Conservation (phyloP, 1,140 invertebrate species). For the Nymphalis io region DNA sequence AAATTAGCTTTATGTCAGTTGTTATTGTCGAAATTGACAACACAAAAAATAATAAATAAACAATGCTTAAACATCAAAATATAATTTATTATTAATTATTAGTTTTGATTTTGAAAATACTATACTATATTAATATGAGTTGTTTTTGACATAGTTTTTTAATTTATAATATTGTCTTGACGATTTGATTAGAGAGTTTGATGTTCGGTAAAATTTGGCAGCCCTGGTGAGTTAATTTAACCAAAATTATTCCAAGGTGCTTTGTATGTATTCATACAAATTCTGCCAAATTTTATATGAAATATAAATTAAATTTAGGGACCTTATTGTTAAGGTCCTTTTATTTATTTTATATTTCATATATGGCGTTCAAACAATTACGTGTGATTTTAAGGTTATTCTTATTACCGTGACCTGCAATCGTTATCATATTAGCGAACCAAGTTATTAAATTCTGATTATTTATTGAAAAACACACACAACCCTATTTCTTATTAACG, state of each 20-base stretch:
- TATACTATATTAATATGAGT: too few relatives aligned
- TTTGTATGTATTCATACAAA: slow-evolving; percentile 7
- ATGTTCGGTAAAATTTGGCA: not conserved
- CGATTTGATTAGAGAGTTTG: not conserved
- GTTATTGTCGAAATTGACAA: too few relatives aligned
- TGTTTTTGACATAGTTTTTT: too few relatives aligned
- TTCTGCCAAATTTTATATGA: too few relatives aligned
- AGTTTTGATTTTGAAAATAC: too few relatives aligned
- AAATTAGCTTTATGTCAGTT: too few relatives aligned
- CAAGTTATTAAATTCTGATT: not conserved
- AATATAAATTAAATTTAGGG: too few relatives aligned
- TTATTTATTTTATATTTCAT: not conserved
- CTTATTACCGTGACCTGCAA: not conserved
- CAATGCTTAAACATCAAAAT: too few relatives aligned
- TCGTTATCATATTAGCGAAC: not conserved
- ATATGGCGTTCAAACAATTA: not conserved
- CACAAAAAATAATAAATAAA: too few relatives aligned
- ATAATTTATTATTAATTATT: too few relatives aligned
- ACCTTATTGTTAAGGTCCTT: too few relatives aligned
- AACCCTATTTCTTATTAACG: not conserved
- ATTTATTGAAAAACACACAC: not conserved
- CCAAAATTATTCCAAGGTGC: not conserved
- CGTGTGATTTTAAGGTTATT: not conserved
- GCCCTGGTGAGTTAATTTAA: not conserved
- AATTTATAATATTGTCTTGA: not conserved